Conservation (phyloP, 2,888 invertebrate species). For the Dasysyrphus tricinctus region DNA sequence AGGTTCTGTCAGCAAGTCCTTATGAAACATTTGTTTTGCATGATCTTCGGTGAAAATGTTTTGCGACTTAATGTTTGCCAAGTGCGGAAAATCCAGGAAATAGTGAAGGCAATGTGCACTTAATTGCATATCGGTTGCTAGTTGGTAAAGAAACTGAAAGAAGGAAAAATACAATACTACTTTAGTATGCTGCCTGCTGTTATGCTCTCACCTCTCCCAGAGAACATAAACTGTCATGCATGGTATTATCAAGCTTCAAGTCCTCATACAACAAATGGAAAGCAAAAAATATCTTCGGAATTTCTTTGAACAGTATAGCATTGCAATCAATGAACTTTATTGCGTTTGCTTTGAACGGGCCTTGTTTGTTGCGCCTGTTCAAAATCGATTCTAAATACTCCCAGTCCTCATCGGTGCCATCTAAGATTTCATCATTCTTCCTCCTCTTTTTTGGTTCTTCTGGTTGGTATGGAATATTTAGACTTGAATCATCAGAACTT, state of each 20-base stretch:
- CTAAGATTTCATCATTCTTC: constrained; percentile 87
- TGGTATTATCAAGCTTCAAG: constrained; percentile 90
- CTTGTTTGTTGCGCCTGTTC: constrained; percentile 74
- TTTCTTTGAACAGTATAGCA: constrained; percentile 89
- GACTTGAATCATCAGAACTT: constrained; percentile 78
- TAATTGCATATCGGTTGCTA: constrained; percentile 90
- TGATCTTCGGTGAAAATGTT: constrained; percentile 84
- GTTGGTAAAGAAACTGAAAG: constrained; percentile 87
- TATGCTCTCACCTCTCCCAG: constrained; percentile 85
- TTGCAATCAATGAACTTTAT: constrained; percentile 82
- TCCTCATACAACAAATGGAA: constrained; percentile 96
- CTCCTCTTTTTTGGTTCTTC: constrained; percentile 88
- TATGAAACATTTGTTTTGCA: constrained; percentile 86
- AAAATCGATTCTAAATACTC: constrained; percentile 84
- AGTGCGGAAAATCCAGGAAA: constrained; percentile 92
- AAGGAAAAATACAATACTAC: neutral
- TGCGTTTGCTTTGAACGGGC: constrained; percentile 44
- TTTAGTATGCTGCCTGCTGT: too few relatives aligned
- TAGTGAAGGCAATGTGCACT: constrained; percentile 91
- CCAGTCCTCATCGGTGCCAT: constrained; percentile 93
- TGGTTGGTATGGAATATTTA: constrained; percentile 83
- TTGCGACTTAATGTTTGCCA: constrained; percentile 80
- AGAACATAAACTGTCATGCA: constrained; percentile 87
- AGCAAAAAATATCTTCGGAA: constrained; percentile 90
- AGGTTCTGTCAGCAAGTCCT: constrained; percentile 82